Conservation (phyloP, 2,888 invertebrate genomes). For the Smittia aterrima region DNA sequence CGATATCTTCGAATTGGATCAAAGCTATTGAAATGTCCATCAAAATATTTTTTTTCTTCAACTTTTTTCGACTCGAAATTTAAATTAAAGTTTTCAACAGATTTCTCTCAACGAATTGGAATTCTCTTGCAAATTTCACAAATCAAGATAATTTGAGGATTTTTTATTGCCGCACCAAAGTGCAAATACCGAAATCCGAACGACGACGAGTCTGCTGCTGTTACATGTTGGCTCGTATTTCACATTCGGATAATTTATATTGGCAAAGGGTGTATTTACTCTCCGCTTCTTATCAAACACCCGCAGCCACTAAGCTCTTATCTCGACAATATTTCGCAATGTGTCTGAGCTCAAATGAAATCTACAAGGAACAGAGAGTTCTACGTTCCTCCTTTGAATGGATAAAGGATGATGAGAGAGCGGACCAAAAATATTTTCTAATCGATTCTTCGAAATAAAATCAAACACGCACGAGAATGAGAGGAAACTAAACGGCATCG, state of each 20-base stretch:
- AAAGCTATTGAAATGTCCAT: conserved; percentile 20
- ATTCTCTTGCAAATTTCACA: too few species aligned
- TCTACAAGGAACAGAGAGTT: neutral
- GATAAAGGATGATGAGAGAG: too few species aligned
- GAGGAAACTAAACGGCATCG: too few species aligned
- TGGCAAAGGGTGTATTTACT: neutral
- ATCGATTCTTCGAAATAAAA: too few species aligned
- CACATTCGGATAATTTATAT: conserved; percentile 20
- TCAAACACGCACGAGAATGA: too few species aligned
- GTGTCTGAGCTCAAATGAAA: neutral
- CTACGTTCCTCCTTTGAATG: too few species aligned
- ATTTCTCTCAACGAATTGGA: too few species aligned
- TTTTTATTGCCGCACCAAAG: neutral
- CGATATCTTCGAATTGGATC: conserved; percentile 2
- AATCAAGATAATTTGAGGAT: too few species aligned
- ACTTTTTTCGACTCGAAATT: neutral
- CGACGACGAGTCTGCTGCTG: neutral
- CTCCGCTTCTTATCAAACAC: conserved; percentile 3
- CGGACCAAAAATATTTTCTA: too few species aligned
- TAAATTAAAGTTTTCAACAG: neutral
- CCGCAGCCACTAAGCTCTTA: conserved; percentile 5
- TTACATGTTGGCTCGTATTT: neutral
- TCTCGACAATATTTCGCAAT: neutral
- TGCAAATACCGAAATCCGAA: neutral
- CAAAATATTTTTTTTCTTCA: neutral